Evolutionary conservation across 2,888 invertebrate genomes (phyloP).

Genomic region (Callyntrura guangdongensis): DNA sequence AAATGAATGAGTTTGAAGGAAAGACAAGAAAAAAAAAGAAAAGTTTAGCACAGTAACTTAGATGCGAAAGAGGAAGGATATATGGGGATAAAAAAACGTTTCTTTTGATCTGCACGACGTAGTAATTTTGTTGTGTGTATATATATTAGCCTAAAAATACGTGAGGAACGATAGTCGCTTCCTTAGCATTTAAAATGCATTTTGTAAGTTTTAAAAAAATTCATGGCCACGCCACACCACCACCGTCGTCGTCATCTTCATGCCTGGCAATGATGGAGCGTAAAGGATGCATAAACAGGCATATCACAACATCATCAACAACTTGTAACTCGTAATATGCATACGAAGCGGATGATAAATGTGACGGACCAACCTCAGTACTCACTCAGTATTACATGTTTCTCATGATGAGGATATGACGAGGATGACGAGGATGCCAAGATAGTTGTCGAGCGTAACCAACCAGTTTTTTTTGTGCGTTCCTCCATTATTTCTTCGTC

Average conservation of each 20-base stretch:
- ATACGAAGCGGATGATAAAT: constrained; percentile 30
- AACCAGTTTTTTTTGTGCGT: constrained; percentile 51
- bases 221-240: constrained; percentile 55
- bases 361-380: constrained; percentile 29
- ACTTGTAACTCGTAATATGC: background rate
- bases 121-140: background rate
- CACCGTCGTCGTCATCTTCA: background rate
- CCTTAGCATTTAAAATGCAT: constrained; percentile 46
- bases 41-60: background rate
- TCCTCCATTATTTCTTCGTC: constrained; percentile 20
- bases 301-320: background rate
- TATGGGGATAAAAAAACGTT: background rate
- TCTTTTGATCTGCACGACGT: background rate
- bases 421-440: constrained; percentile 30
- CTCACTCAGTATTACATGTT: background rate
- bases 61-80: no score
- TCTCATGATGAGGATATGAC: constrained; percentile 15
- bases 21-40: background rate
- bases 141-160: no score
- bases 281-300: background rate
- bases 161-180: background rate
- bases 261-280: background rate
- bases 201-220: constrained; percentile 37
- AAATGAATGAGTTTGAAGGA: constrained; percentile 22
- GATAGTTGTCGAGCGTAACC: constrained; percentile 43